Evolutionary conservation across 2,797 vertebrate species (phyloP), one percentile per base, ranked within the genome.

Genomic region (Fringilla coelebs): DNA sequence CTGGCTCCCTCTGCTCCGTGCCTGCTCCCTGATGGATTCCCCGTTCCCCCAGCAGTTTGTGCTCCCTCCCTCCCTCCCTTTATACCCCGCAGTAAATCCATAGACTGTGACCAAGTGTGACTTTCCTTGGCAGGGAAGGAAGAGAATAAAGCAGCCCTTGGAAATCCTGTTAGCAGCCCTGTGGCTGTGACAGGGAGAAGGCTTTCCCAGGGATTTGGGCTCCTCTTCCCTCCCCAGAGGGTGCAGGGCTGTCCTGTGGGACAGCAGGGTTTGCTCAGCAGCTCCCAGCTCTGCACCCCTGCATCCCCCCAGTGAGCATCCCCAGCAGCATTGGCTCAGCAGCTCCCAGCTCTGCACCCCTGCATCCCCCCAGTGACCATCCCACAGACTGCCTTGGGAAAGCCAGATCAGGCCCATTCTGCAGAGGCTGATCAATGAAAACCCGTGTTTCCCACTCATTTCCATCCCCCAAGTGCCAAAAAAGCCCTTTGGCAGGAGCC

Each of bases 121-220:
- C n/a, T n/a, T n/a, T n/a, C n/a, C n/a, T n/a, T n/a, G n/a, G n/a
- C n/a, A n/a, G n/a, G n/a, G n/a, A n/a, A n/a, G n/a, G 32, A 2
- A 34, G 63, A 28, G 65, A 8, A 89, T 63, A 88, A 95, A 91
- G 49, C 81, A 57, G 26, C 81, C 90, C 51, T 90, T 48, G 89
- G 76, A 79, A 82, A 82, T 61, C 49, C 85, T 38, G 78, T 45
- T 72, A 82, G 40, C 78, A 38, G 67, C 52, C 5, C 54, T 40
- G 68, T 38, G 78, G 21, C 75, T 86, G 68, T 43, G 58, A 52
- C 58, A 78, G 40, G 13, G 40, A 41, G 80, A 46, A 20, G 62
- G 81, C 87, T 85, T 89, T 94, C 62, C 76, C 55, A 67, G 70
- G 79, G 87, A 34, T 65, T 71, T 52, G 20, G 41, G 49, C 68